Evolutionary conservation across 2,797 vertebrate species (phyloP).

Genomic region (Chelonia mydas): DNA sequence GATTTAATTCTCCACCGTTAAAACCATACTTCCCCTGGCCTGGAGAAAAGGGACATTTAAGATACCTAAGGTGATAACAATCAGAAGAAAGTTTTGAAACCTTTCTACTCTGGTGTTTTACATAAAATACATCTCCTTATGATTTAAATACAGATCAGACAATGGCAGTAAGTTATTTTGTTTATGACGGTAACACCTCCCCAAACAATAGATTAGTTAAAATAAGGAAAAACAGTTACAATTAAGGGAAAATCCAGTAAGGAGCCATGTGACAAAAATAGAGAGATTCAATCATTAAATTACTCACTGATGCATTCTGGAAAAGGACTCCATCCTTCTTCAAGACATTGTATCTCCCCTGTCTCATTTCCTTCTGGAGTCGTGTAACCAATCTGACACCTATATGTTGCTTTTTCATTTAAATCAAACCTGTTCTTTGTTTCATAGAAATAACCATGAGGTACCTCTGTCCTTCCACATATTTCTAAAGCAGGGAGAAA

Average conservation of each 20-base stretch:
- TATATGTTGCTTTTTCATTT: not conserved
- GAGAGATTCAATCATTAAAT: not conserved
- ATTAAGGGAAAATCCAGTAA: not conserved
- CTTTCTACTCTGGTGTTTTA: not conserved
- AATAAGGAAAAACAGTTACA: not conserved
- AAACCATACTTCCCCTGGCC: not conserved
- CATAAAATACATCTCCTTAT: not conserved
- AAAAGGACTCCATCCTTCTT: conserved; percentile 64
- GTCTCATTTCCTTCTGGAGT: conserved; percentile 42
- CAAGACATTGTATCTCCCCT: conserved; percentile 45
- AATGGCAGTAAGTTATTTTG: not conserved
- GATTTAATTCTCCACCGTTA: not conserved
- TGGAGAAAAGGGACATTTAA: not conserved
- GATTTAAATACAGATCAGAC: not conserved
- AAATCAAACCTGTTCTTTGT: fast-evolving
- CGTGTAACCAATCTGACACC: conserved; percentile 10
- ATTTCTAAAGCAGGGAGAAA: conserved; percentile 51
- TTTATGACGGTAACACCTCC: not conserved
- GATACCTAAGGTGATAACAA: not conserved
- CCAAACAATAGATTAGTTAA: not conserved
- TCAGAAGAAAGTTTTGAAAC: not conserved
- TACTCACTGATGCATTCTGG: conserved; percentile 78
- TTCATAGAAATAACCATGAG: conserved; percentile 41
- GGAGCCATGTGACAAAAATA: not conserved
- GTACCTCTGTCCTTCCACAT: not conserved